These are phyloP conservation scores for Phengaris arion DNA, from an alignment of 2,888 invertebrate species.

Conservation along the genomic window DNA sequence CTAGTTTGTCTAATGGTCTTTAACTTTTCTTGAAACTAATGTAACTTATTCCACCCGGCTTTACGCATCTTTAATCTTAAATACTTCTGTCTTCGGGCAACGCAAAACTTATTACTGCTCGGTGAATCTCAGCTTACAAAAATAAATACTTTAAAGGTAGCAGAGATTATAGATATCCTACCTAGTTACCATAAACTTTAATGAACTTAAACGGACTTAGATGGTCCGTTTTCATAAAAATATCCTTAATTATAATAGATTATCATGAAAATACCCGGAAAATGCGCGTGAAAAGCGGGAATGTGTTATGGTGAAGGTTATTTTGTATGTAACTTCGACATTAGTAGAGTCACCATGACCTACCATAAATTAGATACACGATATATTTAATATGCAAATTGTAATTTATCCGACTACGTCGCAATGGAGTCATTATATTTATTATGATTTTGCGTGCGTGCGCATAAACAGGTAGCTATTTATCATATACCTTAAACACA, in stretches of 20 bases:
- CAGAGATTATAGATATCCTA: too few relatives aligned
- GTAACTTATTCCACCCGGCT: too few relatives aligned
- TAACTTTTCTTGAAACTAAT: too few relatives aligned
- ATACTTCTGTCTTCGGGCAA: too few relatives aligned
- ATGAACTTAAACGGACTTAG: background rate
- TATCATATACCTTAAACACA: background rate
- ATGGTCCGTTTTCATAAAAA: background rate
- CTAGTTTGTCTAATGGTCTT: too few relatives aligned
- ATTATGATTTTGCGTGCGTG: conserved; percentile 23
- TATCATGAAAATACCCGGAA: background rate
- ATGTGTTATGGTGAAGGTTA: background rate
- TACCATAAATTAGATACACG: conserved; percentile 10
- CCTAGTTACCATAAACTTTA: background rate
- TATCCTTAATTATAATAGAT: background rate
- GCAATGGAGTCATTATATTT: conserved; percentile 7
- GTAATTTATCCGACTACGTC: background rate
- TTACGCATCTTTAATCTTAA: too few relatives aligned
- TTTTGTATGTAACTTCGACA: background rate
- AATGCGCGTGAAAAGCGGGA: background rate
- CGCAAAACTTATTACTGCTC: too few relatives aligned
- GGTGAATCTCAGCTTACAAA: too few relatives aligned
- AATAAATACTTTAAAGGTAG: too few relatives aligned
- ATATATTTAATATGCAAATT: background rate
- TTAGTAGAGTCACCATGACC: background rate
- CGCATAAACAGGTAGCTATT: conserved; percentile 10